Evolutionary conservation across 2,113 vertebrate species (phyloP).

Genomic region (Melanostigma gelatinosum): DNA sequence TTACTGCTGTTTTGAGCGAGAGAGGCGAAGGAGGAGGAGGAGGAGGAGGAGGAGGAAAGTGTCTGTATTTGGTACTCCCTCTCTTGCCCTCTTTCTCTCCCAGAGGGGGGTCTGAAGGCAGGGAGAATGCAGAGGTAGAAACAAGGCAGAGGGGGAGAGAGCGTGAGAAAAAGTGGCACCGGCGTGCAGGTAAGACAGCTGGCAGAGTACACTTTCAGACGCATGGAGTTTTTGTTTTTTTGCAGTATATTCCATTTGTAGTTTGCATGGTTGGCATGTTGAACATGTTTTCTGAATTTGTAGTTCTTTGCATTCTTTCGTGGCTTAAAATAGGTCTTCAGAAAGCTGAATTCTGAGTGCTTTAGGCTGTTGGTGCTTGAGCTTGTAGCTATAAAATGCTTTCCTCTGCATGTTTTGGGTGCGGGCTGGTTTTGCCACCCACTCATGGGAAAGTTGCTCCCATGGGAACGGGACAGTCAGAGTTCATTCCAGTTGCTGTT

Average conservation of each 20-base stretch:
- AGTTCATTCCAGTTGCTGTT: conserved; percentile 48
- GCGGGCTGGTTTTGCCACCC: conserved; percentile 1
- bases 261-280: background rate
- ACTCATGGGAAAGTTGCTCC: conserved; percentile 56
- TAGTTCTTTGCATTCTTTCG: conserved; percentile 1
- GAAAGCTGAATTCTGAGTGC: background rate
- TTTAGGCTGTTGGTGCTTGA: background rate
- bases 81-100: conserved; percentile 46
- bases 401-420: conserved; percentile 20
- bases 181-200: conserved; percentile 71
- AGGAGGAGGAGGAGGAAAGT: conserved; percentile 45
- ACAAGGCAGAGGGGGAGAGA: conserved; percentile 44
- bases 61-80: conserved; percentile 70
- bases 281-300: background rate
- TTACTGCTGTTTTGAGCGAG: conserved; percentile 71
- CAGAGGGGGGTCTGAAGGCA: conserved; percentile 56
- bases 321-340: background rate
- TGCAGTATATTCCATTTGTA: background rate
- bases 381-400: background rate
- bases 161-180: conserved; percentile 51
- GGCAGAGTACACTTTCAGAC: conserved; percentile 10
- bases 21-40: conserved; percentile 26
- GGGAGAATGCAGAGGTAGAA: conserved; percentile 65
- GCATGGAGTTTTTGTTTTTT: background rate
- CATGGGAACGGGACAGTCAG: conserved; percentile 33